phyloP scores from a whole-genome alignment of 2,113 vertebrate species.

The Lota lota region DNA sequence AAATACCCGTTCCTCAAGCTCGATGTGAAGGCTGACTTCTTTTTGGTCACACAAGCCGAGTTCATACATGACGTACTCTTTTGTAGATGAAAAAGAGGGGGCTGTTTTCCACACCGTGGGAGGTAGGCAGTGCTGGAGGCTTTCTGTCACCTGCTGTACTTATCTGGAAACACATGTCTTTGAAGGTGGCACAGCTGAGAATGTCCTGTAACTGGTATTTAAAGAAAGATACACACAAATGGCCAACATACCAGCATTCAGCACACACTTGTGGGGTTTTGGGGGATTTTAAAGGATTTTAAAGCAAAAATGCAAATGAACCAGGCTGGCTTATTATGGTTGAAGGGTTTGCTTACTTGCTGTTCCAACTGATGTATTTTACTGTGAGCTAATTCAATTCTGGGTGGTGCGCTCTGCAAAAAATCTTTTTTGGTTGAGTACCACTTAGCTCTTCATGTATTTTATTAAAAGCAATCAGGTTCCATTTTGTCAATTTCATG shows the following conservation, averaged over 20 bases:
- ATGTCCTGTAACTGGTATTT: constrained; percentile 47
- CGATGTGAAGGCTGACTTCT: constrained; percentile 8
- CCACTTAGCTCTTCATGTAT: too few relatives aligned
- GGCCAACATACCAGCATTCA: not conserved
- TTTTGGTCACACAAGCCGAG: constrained; percentile 12
- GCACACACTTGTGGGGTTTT: not conserved
- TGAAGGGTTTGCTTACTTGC: too few relatives aligned
- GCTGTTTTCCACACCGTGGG: not conserved
- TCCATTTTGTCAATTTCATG: not conserved
- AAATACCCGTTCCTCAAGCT: constrained; percentile 23
- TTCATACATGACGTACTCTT: not conserved
- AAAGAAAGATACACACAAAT: constrained; percentile 8
- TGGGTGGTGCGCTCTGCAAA: too few relatives aligned
- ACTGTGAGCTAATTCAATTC: too few relatives aligned
- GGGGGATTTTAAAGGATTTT: too few relatives aligned
- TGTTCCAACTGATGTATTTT: too few relatives aligned
- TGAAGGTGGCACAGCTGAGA: constrained; percentile 37
- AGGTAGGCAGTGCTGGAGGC: constrained; percentile 4
- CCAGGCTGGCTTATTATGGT: too few relatives aligned
- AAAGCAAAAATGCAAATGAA: too few relatives aligned
- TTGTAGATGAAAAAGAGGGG: not conserved
- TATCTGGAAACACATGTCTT: not conserved
- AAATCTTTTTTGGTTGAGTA: too few relatives aligned
- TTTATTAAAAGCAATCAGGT: too few relatives aligned
- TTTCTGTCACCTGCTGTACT: not conserved